Evolutionary conservation across 2,797 vertebrate species (phyloP).

Genomic region (Acipenser ruthenus): DNA sequence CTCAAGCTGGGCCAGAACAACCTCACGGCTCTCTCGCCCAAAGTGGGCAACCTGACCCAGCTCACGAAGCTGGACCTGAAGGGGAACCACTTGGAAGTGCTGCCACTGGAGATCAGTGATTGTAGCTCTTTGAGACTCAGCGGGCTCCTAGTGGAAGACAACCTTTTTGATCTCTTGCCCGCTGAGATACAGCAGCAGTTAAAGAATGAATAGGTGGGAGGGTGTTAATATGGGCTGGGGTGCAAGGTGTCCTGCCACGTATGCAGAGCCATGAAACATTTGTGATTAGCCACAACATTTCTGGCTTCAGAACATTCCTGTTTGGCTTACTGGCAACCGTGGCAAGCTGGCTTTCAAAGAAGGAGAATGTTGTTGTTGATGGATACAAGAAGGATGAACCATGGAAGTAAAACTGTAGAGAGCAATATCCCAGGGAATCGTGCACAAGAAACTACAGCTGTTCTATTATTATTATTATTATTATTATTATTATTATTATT

Average conservation of each 20-base stretch:
- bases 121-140: slow-evolving; percentile 56
- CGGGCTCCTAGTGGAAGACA: slow-evolving; percentile 64
- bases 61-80: slow-evolving; percentile 70
- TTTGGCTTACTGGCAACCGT: no score
- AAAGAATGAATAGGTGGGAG: slow-evolving; percentile 27
- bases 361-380: no score
- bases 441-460: no score
- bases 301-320: no score
- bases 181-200: slow-evolving; percentile 55
- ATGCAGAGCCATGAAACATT: no score
- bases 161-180: slow-evolving; percentile 63
- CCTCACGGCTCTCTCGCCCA: slow-evolving; percentile 56
- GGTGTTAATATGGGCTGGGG: not conserved
- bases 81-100: slow-evolving; percentile 67
- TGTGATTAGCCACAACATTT: no score
- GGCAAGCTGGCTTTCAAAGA: no score
- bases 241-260: not conserved
- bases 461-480: no score
- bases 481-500: no score
- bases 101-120: slow-evolving; percentile 65
- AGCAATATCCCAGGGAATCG: no score
- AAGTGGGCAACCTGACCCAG: slow-evolving; percentile 54
- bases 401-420: no score
- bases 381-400: no score
- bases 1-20: slow-evolving; percentile 69